Conservation (phyloP, 2,113 vertebrate genomes). For the Macrotis lagotis region DNA sequence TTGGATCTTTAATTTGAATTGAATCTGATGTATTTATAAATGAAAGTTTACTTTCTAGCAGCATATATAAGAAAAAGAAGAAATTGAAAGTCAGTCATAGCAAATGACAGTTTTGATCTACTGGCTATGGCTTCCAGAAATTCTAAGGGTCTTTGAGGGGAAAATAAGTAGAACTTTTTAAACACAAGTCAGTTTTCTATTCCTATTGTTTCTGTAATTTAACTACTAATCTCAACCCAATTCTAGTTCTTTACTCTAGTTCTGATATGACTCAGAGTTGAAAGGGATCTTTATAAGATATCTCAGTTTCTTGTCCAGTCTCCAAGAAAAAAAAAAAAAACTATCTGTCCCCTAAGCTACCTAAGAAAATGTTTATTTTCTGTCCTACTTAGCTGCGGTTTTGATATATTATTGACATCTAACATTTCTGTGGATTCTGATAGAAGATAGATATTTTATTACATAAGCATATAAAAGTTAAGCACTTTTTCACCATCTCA, state of each 20-base stretch:
- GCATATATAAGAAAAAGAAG: background rate
- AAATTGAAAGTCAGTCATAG: background rate
- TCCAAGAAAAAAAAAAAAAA: background rate
- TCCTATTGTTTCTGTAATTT: background rate
- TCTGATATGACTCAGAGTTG: background rate
- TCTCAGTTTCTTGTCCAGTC: background rate
- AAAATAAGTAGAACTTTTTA: background rate
- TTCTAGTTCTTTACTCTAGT: conserved; percentile 23
- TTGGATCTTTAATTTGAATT: background rate
- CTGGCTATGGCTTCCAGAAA: conserved; percentile 29
- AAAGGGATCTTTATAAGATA: background rate
- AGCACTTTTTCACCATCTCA: background rate
- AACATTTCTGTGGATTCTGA: background rate
- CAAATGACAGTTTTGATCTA: background rate
- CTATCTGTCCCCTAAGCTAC: background rate
- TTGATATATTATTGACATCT: background rate
- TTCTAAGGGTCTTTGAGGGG: background rate
- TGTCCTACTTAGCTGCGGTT: background rate
- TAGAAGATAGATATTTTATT: background rate
- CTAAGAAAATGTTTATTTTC: background rate
- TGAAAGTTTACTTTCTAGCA: conserved; percentile 34
- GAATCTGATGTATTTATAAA: conserved; percentile 8
- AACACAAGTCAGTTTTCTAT: background rate
- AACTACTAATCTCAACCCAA: no score
- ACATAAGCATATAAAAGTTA: background rate